Conservation (phyloP, 2,888 invertebrate species). For the Eupsilia transversa region DNA sequence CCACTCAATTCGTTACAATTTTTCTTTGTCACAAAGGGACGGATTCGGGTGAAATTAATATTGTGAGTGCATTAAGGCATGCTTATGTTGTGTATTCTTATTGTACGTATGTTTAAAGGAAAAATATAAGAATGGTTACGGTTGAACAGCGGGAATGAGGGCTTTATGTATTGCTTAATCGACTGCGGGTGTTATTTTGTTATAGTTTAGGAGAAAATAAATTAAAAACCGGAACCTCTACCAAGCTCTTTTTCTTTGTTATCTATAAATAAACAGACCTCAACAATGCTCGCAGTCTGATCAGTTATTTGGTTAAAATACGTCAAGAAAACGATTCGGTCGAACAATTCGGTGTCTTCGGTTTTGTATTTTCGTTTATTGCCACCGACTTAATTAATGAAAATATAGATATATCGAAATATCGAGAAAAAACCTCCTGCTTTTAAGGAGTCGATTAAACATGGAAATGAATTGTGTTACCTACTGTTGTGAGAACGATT, state of each 20-base stretch:
- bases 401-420: no score
- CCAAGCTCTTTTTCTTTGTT: neutral
- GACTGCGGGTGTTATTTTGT: neutral
- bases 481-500: no score
- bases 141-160: constrained; percentile 13
- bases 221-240: no score
- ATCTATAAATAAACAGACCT: neutral
- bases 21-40: constrained; percentile 88
- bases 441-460: no score
- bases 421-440: no score
- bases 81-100: constrained; percentile 64
- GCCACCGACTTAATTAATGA: no score
- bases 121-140: constrained; percentile 17
- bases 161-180: neutral
- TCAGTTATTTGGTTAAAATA: neutral
- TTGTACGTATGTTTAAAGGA: constrained; percentile 36
- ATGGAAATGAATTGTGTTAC: no score
- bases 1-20: constrained; percentile 88
- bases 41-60: constrained; percentile 86
- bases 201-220: neutral
- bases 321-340: neutral
- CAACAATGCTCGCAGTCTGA: neutral
- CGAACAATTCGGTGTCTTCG: no score
- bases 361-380: no score
- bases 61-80: constrained; percentile 83